Conservation (phyloP, 2,797 vertebrate genomes). For the Coracias cyanogaster region DNA sequence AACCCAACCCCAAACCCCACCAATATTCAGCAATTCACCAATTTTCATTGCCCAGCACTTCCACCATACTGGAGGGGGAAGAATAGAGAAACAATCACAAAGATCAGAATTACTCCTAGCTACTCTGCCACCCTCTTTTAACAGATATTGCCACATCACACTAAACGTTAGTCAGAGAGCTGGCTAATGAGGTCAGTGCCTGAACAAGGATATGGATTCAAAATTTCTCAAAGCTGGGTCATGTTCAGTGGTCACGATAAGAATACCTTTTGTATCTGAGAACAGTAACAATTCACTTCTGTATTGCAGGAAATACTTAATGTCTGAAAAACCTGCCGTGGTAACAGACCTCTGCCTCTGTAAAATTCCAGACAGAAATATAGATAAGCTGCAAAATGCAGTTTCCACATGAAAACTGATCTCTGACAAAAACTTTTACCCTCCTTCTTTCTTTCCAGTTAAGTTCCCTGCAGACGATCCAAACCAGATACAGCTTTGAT, state of each 20-base stretch:
- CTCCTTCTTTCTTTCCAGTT: background rate
- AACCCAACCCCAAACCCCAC: too few relatives aligned
- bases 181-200: background rate
- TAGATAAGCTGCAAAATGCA: background rate
- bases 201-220: background rate
- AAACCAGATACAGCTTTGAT: background rate
- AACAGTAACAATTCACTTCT: background rate
- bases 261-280: background rate
- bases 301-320: background rate
- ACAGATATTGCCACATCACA: background rate
- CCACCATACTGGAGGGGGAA: accelerated
- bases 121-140: background rate
- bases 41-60: background rate
- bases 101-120: background rate
- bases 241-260: background rate
- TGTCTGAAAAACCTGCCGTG: background rate
- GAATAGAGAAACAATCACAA: background rate
- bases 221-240: background rate
- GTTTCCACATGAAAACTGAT: background rate
- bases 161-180: background rate
- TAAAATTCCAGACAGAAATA: background rate
- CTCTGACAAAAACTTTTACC: background rate
- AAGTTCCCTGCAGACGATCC: background rate
- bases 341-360: background rate
- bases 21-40: background rate